Evolutionary conservation across 2,888 invertebrate species (phyloP).

Genomic region (Miltochrista miniata): DNA sequence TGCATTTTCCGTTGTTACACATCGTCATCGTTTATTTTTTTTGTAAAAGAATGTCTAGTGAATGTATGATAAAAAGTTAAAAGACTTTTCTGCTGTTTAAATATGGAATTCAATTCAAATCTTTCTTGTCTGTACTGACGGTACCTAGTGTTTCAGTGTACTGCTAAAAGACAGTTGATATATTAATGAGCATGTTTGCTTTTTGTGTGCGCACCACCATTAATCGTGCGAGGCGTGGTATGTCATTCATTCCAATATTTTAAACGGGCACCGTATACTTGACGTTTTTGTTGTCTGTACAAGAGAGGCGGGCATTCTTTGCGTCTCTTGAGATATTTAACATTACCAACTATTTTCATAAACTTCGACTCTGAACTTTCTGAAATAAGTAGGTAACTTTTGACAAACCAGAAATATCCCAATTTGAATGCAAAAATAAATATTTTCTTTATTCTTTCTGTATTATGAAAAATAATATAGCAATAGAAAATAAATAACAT

Average conservation of each 20-base stretch:
- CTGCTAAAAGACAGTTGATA: conserved; percentile 82
- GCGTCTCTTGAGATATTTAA: conserved; percentile 51
- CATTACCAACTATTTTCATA: conserved; percentile 36
- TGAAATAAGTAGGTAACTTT: conserved; percentile 1
- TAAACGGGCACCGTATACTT: conserved; percentile 70
- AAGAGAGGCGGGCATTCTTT: conserved; percentile 69
- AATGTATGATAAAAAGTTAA: conserved; percentile 55
- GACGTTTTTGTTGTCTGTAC: conserved; percentile 79
- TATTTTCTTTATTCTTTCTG: no score
- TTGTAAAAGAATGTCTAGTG: conserved; percentile 41
- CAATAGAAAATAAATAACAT: no score
- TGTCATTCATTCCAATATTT: conserved; percentile 84
- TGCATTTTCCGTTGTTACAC: conserved; percentile 56
- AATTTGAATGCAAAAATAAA: no score
- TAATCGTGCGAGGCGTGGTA: conserved; percentile 81
- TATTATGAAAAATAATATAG: no score
- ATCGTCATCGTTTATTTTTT: conserved; percentile 34
- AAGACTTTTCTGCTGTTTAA: conserved; percentile 35
- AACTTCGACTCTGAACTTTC: no score
- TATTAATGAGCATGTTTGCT: conserved; percentile 81
- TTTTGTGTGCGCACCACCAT: conserved; percentile 77
- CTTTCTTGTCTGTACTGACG: conserved; percentile 52
- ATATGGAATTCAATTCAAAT: conserved; percentile 37
- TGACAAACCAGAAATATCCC: no score
- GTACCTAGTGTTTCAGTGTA: conserved; percentile 63